Conservation (phyloP, 2,888 invertebrate genomes). For the Drosophila acutilabella region DNA sequence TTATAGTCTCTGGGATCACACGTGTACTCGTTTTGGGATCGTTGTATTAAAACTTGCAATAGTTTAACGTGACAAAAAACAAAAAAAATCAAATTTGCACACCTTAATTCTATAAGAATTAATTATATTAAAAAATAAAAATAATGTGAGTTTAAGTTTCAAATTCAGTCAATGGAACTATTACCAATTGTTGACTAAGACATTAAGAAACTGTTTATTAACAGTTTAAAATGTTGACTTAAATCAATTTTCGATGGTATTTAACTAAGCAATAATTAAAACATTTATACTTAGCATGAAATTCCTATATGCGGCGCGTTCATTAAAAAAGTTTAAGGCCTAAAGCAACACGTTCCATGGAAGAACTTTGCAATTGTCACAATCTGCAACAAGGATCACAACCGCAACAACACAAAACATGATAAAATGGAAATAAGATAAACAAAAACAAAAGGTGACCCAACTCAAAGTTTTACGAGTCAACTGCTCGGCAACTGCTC, state of each 20-base stretch:
- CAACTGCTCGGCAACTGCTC: slow-evolving; percentile 40
- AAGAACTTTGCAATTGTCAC: slow-evolving; percentile 74
- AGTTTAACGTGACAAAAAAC: too few relatives aligned
- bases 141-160: too few relatives aligned
- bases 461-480: slow-evolving; percentile 46
- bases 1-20: too few relatives aligned
- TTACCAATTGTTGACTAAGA: too few relatives aligned
- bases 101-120: too few relatives aligned
- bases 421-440: not conserved
- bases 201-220: too few relatives aligned
- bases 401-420: slow-evolving; percentile 55
- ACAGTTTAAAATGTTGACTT: too few relatives aligned
- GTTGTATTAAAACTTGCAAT: too few relatives aligned
- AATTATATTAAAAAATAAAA: too few relatives aligned
- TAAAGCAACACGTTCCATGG: slow-evolving; percentile 70
- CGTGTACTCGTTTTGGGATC: too few relatives aligned
- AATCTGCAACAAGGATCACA: slow-evolving; percentile 74
- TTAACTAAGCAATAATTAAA: slow-evolving; percentile 22
- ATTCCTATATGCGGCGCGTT: slow-evolving; percentile 37
- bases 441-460: slow-evolving; percentile 20
- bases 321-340: slow-evolving; percentile 73
- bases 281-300: slow-evolving; percentile 22
- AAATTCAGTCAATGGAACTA: too few relatives aligned
- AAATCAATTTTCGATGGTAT: not conserved
- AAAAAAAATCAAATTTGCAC: too few relatives aligned